A percentile compares a stretch with the other conserved stretches of the same genome.
Conservation (phyloP, 2,113 vertebrate species). For the Argyrosomus japonicus region DNA sequence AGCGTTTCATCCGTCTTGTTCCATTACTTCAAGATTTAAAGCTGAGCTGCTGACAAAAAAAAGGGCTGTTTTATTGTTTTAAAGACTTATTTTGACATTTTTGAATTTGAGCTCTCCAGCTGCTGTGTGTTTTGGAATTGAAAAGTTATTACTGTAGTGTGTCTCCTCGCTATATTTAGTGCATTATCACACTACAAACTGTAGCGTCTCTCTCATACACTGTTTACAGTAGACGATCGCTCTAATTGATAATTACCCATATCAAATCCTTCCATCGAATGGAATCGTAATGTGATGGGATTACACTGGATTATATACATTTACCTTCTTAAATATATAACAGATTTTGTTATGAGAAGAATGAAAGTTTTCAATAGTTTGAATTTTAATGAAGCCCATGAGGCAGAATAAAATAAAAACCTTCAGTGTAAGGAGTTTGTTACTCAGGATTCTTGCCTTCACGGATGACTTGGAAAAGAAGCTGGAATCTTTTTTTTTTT, state of each 20-base stretch:
- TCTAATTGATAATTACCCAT: too few species aligned
- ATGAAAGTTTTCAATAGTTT: neutral
- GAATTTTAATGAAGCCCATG: neutral
- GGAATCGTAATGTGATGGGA: neutral
- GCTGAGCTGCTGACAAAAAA: neutral
- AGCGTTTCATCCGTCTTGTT: neutral
- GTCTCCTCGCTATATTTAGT: neutral
- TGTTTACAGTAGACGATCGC: neutral
- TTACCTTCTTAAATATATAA: neutral
- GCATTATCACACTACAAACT: neutral
- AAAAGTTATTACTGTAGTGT: neutral
- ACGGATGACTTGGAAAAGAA: slow-evolving; percentile 17
- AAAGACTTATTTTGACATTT: neutral
- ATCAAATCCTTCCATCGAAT: neutral
- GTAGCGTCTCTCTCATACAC: neutral
- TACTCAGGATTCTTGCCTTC: neutral
- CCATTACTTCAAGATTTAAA: neutral
- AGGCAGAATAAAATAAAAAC: neutral
- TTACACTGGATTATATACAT: neutral
- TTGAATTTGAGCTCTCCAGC: too few species aligned
- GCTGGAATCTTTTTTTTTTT: slow-evolving; percentile 1
- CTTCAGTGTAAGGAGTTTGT: slow-evolving; percentile 5
- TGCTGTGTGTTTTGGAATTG: neutral
- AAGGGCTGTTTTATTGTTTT: neutral
- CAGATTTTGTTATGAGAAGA: neutral